Evolutionary conservation across 2,797 vertebrate species (phyloP), one percentile per base, ranked within the genome.

Genomic region (Sebastes paucispinis): DNA sequence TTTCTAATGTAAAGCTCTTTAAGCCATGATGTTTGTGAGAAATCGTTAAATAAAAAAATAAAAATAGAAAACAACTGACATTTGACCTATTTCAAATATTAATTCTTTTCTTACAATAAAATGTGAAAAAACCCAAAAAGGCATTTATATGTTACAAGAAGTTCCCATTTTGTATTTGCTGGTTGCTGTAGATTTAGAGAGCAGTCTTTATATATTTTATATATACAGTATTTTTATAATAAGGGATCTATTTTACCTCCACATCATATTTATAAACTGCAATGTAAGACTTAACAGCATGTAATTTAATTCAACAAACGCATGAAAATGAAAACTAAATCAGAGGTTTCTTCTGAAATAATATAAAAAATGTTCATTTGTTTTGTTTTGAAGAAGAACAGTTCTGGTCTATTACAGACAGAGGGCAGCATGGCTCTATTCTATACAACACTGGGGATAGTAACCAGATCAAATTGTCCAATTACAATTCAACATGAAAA

Each of bases 341-440:
- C 20, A 24, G 31, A 29, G 20, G 5, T 9, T n/a, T 80, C 2
- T 22, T 31, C 5, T 36, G 5, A 63, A 69, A 54, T n/a, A 12
- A 29, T 8, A 25, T 25, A 1, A 50, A 59, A 50, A 67, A 18
- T 29, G 10, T 31, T 25, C 0, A 77, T 66, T 68, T 65, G 32
- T 78, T 43, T 72, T 18, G 8, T 6, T 10, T 58, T 62, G 36
- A 6, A 81, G 27, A 54, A 52, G 27, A 63, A 16, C 59, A 60
- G 22, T 76, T 78, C 69, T 72, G 24, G 3, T 77, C 20, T 14
- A 59, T 69, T 70, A 70, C 86, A 89, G 91, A 80, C 86, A 96
- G 95, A 88, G 91, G 95, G 95, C 95, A 95, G 94, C 91, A 91
- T 91, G 78, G 64, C 75, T 88, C 91, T 82, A 64, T 77, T 76